Evolutionary conservation across 1,140 invertebrate species (phyloP), one percentile per base, ranked within the genome.

Genomic region (Lasaia peninsularis): DNA sequence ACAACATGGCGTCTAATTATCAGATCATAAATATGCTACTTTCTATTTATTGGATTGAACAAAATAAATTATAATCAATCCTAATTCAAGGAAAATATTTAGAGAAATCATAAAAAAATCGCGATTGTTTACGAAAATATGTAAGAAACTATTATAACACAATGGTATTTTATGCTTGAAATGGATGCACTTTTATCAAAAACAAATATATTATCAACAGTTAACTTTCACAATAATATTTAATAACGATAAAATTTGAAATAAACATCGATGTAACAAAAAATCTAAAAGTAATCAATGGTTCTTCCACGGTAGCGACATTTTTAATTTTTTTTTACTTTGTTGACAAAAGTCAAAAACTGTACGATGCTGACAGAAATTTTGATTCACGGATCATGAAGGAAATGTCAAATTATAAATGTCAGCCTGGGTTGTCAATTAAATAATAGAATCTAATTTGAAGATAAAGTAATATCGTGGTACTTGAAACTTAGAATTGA

Each of bases 1-100:
- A 80, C 81, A 87, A 85, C 81, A 87, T 87, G 84, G 84, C 84
- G 84, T 73, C 84, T 65, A 68, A 57, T 73, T 62, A 60, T 48
- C 56, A 34, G 56, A 60, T 62, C 49, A 70, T 60, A 65, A 12
- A 11, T 33, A 18, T 35, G 1, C 40, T 14, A 55, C 24, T 55
- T 44, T 40, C 12, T 20, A 20, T 40, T 40, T 40, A 18, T 11
- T 40, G 14, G 9, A 40, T 40, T 1, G 18, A 40, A 10, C 8
- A 9, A 40, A 20, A 40, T 20, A 11, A 40, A 16, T 9, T 8
- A 40, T 40, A 10, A 18, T 10, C 0, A 2, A 16, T 11, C 10
- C 10, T 40, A 11, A 20, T 48, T 21, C 20, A 18, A n/a, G 11
- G 9, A 1, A 48, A 11, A 20, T 48, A 11, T 20, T 20, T 11